phyloP scores from a whole-genome alignment of 1,140 invertebrate species.

The Lepidurus arcticus region DNA sequence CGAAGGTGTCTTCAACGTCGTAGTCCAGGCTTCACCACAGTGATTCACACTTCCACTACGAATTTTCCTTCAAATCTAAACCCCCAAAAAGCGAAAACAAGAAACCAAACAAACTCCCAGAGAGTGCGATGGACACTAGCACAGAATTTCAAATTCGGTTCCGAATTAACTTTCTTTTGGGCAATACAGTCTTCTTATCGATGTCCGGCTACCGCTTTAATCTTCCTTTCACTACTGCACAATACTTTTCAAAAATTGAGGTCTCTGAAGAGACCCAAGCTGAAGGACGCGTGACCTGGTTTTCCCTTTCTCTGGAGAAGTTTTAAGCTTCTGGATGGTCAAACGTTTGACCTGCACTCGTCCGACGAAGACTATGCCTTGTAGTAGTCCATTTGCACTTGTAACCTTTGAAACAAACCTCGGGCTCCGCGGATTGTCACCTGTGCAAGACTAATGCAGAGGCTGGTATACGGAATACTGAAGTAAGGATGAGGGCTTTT shows the following conservation, averaged over 20 bases:
- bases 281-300: background rate
- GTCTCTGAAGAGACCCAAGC: background rate
- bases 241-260: background rate
- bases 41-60: background rate
- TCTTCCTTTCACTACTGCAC: conserved; percentile 15
- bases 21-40: background rate
- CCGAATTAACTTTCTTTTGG: background rate
- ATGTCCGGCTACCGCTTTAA: background rate
- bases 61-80: background rate
- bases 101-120: background rate
- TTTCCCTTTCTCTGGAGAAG: background rate
- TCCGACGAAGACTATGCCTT: background rate
- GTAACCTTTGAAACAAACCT: too few species aligned
- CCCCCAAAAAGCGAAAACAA: background rate
- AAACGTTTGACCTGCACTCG: background rate
- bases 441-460: background rate
- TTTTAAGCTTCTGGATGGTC: background rate
- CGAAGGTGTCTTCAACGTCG: background rate
- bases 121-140: background rate
- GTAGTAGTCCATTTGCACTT: background rate
- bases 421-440: background rate
- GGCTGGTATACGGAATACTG: background rate
- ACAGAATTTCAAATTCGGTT: background rate
- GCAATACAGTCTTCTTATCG: background rate
- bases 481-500: background rate